These are phyloP conservation scores for Synergus itoensis DNA, from an alignment of 2,888 invertebrate species.

Conservation along the genomic window DNA sequence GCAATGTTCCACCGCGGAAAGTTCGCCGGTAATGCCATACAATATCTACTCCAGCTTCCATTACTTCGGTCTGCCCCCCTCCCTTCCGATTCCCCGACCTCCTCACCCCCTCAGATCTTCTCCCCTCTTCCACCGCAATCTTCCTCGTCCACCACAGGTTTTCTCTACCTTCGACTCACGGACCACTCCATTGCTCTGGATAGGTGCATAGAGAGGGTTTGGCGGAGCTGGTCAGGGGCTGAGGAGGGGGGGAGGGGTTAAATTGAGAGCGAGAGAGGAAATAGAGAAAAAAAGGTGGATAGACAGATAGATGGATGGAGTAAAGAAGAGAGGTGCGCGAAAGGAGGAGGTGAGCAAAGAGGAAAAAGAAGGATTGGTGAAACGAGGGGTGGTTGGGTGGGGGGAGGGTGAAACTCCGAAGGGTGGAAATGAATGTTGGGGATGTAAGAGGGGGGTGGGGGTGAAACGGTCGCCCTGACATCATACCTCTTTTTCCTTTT, in stretches of 20 bases:
- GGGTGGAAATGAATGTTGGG: conserved; percentile 44
- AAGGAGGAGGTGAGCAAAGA: conserved; percentile 39
- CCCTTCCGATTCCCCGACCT: conserved; percentile 50
- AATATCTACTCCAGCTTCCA: conserved; percentile 76
- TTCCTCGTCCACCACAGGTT: conserved; percentile 42
- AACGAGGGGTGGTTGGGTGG: conserved; percentile 42
- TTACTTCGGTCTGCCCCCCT: conserved; percentile 69
- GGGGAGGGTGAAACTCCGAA: conserved; percentile 49
- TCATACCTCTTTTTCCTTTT: conserved; percentile 63
- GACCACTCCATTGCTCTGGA: conserved; percentile 50
- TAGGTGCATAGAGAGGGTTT: conserved; percentile 7
- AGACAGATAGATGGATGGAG: conserved; percentile 54
- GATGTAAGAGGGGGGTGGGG: conserved; percentile 43
- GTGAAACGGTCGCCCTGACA: conserved; percentile 51
- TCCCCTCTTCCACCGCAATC: conserved; percentile 45
- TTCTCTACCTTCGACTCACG: conserved; percentile 59
- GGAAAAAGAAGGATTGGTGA: conserved; percentile 50
- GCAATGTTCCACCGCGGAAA: conserved; percentile 74
- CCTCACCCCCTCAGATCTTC: conserved; percentile 51
- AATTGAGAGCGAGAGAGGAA: conserved; percentile 30
- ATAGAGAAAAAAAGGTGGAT: conserved; percentile 57
- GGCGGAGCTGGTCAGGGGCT: conserved; percentile 35
- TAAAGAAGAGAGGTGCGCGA: conserved; percentile 47
- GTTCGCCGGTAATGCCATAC: conserved; percentile 76
- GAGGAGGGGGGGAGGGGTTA: conserved; percentile 21